A percentile compares a stretch with the other conserved stretches of the same genome.
Evolutionary conservation across 2,113 vertebrate genomes (phyloP).

Genomic region (Myotis brandtii): DNA sequence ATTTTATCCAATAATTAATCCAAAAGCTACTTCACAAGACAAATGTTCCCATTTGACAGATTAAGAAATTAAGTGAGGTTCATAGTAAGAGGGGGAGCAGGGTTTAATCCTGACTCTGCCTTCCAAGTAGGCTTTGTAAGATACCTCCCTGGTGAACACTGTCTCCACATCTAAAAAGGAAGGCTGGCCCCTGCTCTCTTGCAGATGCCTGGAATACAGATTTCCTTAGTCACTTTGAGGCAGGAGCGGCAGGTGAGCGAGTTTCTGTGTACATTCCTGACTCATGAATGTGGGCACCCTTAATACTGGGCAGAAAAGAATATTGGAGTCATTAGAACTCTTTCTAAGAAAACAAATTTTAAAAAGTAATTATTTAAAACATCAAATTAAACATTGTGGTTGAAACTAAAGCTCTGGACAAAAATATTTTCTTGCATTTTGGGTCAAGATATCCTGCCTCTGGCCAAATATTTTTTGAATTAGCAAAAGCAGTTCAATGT

Average conservation of each 20-base stretch:
- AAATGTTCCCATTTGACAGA: not conserved
- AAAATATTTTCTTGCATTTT: not conserved
- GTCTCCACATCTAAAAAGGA: not conserved
- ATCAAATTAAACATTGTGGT: not conserved
- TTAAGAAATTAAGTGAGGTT: not conserved
- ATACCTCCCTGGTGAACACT: fast-evolving
- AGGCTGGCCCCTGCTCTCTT: not conserved
- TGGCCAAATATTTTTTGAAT: not conserved
- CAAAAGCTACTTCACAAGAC: not conserved
- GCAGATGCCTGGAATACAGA: not conserved
- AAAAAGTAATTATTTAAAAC: not conserved
- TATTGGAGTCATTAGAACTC: not conserved
- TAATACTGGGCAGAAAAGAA: not conserved
- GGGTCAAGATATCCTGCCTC: not conserved
- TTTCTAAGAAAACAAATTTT: not conserved
- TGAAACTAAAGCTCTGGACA: not conserved
- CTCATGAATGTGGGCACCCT: not conserved
- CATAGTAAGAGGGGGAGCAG: not conserved
- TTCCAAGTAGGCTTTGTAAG: not conserved
- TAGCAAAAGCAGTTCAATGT: not conserved
- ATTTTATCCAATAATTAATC: not conserved
- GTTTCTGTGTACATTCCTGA: not conserved
- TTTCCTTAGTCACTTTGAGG: not conserved
- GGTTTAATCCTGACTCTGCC: not conserved
- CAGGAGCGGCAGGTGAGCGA: not conserved